Conservation (phyloP, 2,113 vertebrate genomes). For the Hemibagrus wyckioides region DNA sequence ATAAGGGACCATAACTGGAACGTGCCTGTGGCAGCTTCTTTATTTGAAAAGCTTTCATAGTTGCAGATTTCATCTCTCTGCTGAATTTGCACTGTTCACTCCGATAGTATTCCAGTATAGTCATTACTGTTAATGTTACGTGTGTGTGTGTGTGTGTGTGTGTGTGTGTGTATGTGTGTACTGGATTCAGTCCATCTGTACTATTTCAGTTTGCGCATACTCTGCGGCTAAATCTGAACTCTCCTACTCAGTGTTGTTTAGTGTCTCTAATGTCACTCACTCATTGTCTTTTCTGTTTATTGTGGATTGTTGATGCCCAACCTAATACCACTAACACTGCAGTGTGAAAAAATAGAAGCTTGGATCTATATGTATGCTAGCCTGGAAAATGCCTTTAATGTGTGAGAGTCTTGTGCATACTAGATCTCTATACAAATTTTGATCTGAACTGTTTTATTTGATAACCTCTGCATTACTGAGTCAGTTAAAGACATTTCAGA, state of each 20-base stretch:
- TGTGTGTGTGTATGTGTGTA: too few species aligned
- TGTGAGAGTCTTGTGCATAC: not conserved
- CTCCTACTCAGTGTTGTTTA: not conserved
- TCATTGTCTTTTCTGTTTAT: not conserved
- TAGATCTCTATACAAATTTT: not conserved
- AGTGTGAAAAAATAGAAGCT: not conserved
- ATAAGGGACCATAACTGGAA: not conserved
- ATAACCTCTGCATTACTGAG: not conserved
- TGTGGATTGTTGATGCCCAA: not conserved
- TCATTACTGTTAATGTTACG: not conserved
- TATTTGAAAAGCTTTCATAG: not conserved
- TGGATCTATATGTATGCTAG: not conserved
- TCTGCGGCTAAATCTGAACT: not conserved
- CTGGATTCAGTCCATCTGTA: not conserved
- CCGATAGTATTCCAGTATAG: not conserved
- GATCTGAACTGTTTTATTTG: not conserved
- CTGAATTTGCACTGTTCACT: not conserved
- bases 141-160: not conserved
- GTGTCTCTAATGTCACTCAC: not conserved
- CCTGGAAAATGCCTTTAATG: not conserved
- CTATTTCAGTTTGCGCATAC: not conserved
- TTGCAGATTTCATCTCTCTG: not conserved
- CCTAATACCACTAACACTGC: not conserved
- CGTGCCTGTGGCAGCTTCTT: not conserved
- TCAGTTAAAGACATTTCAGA: not conserved